Evolutionary conservation across 1,140 invertebrate genomes (phyloP).

Genomic region (Helicoverpa zea): DNA sequence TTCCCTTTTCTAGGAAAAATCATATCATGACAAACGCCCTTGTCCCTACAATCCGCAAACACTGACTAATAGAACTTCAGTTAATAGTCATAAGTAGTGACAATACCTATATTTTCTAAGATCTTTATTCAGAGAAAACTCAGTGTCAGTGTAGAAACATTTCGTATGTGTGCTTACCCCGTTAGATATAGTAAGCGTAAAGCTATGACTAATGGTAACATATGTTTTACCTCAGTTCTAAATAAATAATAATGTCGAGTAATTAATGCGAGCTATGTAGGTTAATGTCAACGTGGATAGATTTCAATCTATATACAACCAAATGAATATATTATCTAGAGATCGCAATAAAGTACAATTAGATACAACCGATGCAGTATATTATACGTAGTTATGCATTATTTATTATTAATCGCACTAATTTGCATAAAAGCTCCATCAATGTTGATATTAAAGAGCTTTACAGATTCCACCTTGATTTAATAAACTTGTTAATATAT

Average conservation of each 20-base stretch:
- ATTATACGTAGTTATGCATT: neutral
- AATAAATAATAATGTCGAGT: conserved; percentile 14
- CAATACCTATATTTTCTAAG: no score
- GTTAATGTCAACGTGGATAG: conserved; percentile 24
- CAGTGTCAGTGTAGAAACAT: no score
- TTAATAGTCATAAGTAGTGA: no score
- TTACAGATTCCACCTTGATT: neutral
- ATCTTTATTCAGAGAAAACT: no score
- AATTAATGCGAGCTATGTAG: conserved; percentile 26
- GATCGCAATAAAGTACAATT: conserved; percentile 8
- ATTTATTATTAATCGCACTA: neutral
- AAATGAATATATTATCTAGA: conserved; percentile 18
- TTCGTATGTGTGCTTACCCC: neutral
- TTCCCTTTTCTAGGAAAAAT: no score
- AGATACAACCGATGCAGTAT: neutral
- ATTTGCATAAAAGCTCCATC: conserved; percentile 14
- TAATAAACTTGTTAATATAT: neutral
- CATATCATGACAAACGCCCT: no score
- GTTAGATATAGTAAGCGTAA: neutral
- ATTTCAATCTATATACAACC: conserved; percentile 27
- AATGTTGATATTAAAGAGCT: neutral
- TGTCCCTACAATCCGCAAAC: no score
- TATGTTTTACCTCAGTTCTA: conserved; percentile 7
- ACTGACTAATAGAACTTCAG: no score
- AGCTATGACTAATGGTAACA: conserved; percentile 11